Percentiles rank a stretch among this genome's conserved stretches.
phyloP scores from a whole-genome alignment of 2,888 invertebrate species.

The Nymphalis urticae region DNA sequence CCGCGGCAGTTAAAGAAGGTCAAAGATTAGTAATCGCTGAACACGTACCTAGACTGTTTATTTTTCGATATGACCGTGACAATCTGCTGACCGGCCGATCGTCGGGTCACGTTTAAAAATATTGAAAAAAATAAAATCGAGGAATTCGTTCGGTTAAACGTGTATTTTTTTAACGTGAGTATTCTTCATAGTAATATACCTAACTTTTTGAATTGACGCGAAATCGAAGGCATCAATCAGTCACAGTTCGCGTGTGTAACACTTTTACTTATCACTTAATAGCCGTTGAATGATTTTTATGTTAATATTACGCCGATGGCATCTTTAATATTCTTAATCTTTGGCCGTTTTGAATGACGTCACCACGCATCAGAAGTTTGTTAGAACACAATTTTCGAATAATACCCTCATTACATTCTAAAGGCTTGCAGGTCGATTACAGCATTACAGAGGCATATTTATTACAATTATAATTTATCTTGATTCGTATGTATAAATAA shows the following conservation, averaged over 20 bases:
- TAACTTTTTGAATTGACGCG: too few relatives aligned
- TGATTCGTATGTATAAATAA: neutral
- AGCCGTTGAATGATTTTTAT: neutral
- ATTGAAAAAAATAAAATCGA: neutral
- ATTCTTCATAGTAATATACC: too few relatives aligned
- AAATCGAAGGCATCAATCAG: too few relatives aligned
- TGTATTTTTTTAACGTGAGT: too few relatives aligned
- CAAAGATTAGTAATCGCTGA: constrained; percentile 44
- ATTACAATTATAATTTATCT: constrained; percentile 5
- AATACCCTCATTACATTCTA: constrained; percentile 11
- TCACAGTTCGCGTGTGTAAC: too few relatives aligned
- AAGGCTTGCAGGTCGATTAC: neutral
- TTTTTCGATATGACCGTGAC: constrained; percentile 34
- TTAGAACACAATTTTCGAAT: constrained; percentile 2
- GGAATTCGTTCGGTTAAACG: neutral
- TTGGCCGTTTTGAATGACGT: constrained; percentile 24
- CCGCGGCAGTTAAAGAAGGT: constrained; percentile 40
- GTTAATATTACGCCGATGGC: neutral
- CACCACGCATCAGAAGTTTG: neutral
- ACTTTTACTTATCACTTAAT: neutral
- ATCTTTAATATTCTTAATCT: constrained; percentile 15
- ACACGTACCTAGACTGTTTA: constrained; percentile 32
- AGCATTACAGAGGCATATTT: neutral
- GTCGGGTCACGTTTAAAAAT: constrained; percentile 30
- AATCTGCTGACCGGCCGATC: constrained; percentile 33